Conservation (phyloP, 2,113 vertebrate genomes). For the Vombatus ursinus region DNA sequence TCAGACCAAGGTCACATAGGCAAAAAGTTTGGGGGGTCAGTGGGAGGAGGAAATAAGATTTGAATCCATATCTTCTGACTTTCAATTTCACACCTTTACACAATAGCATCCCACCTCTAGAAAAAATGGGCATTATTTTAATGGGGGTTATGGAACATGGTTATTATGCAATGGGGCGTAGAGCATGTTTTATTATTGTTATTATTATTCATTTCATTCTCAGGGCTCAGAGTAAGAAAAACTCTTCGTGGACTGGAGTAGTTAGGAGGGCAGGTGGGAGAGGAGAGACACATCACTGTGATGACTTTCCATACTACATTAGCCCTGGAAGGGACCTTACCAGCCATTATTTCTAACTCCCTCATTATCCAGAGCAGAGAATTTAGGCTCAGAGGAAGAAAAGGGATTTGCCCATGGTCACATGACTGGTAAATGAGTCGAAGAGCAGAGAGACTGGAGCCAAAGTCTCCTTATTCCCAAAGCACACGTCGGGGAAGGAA, state of each 20-base stretch:
- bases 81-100: neutral
- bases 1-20: neutral
- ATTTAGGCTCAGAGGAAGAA: neutral
- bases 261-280: neutral
- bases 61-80: neutral
- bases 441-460: neutral
- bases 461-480: neutral
- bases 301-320: neutral
- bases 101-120: neutral
- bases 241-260: neutral
- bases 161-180: neutral
- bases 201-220: neutral
- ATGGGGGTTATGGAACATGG: neutral
- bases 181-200: neutral
- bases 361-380: neutral
- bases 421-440: neutral
- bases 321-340: neutral
- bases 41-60: neutral
- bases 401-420: neutral
- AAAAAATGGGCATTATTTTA: neutral
- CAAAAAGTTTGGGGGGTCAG: neutral
- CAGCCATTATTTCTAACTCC: neutral
- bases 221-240: neutral
- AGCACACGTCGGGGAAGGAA: neutral
- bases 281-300: neutral